Evolutionary conservation across 2,113 vertebrate genomes (phyloP).

Genomic region (Ictalurus furcatus): DNA sequence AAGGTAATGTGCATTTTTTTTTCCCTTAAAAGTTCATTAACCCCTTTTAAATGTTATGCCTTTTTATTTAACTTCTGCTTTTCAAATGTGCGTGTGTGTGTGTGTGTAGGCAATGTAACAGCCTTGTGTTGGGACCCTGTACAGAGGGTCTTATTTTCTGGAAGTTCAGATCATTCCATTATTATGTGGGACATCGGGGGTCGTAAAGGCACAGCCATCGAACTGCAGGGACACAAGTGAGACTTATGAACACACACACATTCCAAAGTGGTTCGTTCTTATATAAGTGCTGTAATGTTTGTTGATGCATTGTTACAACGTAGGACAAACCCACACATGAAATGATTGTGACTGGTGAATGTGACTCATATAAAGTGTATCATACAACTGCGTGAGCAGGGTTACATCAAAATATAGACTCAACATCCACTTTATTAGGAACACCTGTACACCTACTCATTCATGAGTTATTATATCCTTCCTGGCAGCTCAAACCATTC

Average conservation of each 20-base stretch:
- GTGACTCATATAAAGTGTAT: too few relatives aligned
- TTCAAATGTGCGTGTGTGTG: slow-evolving; percentile 18
- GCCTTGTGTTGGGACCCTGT: slow-evolving; percentile 94
- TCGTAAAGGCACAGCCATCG: slow-evolving; percentile 95
- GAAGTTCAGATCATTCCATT: slow-evolving; percentile 96
- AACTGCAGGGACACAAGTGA: slow-evolving; percentile 97
- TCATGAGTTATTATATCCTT: too few relatives aligned
- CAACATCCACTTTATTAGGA: too few relatives aligned
- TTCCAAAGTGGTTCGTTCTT: slow-evolving; percentile 58
- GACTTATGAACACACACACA: slow-evolving; percentile 65
- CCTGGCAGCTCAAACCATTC: too few relatives aligned
- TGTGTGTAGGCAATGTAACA: slow-evolving; percentile 86
- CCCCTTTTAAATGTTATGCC: not conserved
- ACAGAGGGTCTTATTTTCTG: slow-evolving; percentile 90
- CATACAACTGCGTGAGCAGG: too few relatives aligned
- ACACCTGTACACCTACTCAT: too few relatives aligned
- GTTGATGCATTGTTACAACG: not conserved
- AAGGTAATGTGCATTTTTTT: not conserved
- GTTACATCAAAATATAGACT: too few relatives aligned
- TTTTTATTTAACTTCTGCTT: not conserved
- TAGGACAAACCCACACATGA: not conserved
- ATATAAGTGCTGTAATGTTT: not conserved
- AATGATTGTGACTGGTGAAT: too few relatives aligned
- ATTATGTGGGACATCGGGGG: slow-evolving; percentile 99
- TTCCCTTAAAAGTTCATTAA: not conserved